phyloP scores from a whole-genome alignment of 2,888 invertebrate species.

The Lacanobia wlatinum region DNA sequence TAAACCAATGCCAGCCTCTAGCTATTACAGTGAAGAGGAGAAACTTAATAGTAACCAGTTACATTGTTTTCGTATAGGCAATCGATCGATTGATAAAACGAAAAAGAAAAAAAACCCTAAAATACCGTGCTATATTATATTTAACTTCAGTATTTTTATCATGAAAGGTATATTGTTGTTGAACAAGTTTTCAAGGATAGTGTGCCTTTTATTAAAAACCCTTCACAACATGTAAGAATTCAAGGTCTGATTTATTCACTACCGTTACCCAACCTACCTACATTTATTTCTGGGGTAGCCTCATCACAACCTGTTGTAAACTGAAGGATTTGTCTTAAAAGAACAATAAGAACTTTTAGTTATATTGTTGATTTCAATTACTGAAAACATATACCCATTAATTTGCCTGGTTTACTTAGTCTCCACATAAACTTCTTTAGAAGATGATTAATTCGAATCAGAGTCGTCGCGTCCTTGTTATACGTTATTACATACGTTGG shows the following conservation, averaged over 20 bases:
- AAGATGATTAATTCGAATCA: constrained; percentile 5
- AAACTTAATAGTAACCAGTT: constrained; percentile 51
- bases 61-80: constrained; percentile 23
- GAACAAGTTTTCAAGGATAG: constrained; percentile 55
- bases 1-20: constrained; percentile 72
- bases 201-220: constrained; percentile 51
- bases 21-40: constrained; percentile 55
- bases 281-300: constrained; percentile 13
- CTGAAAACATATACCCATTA: too few relatives aligned
- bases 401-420: neutral
- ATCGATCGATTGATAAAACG: constrained; percentile 12
- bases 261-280: constrained; percentile 4
- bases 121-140: constrained; percentile 12
- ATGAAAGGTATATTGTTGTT: constrained; percentile 8
- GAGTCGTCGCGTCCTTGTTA: constrained; percentile 51
- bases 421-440: neutral
- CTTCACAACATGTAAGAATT: constrained; percentile 43
- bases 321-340: neutral
- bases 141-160: constrained; percentile 3
- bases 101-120: neutral
- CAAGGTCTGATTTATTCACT: constrained; percentile 50
- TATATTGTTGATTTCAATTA: neutral
- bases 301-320: constrained; percentile 1
- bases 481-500: constrained; percentile 22
- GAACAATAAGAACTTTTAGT: neutral